Percentiles rank a stretch among this genome's conserved stretches.
Evolutionary conservation across 2,888 invertebrate genomes (phyloP).

Genomic region (Synanthedon vespiformis): DNA sequence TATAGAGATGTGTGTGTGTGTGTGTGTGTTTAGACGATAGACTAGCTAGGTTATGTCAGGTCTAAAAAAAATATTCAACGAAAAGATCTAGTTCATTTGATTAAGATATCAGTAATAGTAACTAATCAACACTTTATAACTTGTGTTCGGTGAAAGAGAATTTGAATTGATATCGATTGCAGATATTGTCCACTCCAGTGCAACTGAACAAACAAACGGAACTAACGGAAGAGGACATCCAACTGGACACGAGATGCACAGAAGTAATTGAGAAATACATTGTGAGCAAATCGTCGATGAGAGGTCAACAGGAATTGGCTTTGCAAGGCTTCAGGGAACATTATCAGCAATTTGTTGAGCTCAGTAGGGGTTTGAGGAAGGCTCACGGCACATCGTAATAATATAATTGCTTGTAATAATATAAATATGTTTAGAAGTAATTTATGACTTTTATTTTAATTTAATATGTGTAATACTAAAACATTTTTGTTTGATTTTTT

Average conservation of each 20-base stretch:
- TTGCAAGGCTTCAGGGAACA: conserved; percentile 79
- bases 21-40: too few species aligned
- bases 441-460: conserved; percentile 1
- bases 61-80: too few species aligned
- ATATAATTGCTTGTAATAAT: background rate
- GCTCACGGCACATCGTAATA: conserved; percentile 72
- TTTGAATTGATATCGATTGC: conserved; percentile 8
- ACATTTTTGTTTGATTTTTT: too few species aligned
- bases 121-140: too few species aligned
- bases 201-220: conserved; percentile 52
- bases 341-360: conserved; percentile 68
- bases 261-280: conserved; percentile 74
- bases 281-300: conserved; percentile 71
- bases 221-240: conserved; percentile 64
- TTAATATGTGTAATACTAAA: too few species aligned
- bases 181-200: conserved; percentile 53
- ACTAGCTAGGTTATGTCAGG: too few species aligned
- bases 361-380: conserved; percentile 73
- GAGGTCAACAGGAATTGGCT: conserved; percentile 76
- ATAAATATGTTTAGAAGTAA: background rate
- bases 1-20: too few species aligned
- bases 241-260: conserved; percentile 67
- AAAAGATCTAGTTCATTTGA: too few species aligned
- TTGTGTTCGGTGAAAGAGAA: too few species aligned
- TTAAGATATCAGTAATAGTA: too few species aligned